A percentile compares a stretch with the other conserved stretches of the same genome.
Conservation (phyloP, 2,888 invertebrate species). For the Chrysina gloriosa region DNA sequence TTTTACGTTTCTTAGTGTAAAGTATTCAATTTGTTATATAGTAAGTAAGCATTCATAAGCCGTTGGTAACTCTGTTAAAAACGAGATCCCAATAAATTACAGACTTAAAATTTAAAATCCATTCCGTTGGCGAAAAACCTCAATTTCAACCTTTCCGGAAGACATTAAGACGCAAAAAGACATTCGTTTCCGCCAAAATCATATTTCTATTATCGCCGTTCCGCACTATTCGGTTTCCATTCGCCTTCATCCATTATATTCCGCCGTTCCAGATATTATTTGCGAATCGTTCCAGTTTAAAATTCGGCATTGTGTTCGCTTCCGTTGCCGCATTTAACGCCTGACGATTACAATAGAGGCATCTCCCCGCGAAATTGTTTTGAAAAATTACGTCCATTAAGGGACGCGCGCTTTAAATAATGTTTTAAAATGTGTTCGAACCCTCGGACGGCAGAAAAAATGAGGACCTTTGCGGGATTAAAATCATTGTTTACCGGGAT, state of each 20-base stretch:
- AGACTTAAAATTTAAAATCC: background rate
- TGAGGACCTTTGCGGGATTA: too few relatives aligned
- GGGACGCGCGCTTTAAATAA: slow-evolving; percentile 18
- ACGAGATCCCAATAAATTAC: too few relatives aligned
- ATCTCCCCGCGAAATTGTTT: slow-evolving; percentile 33
- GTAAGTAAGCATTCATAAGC: too few relatives aligned
- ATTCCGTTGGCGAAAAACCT: background rate
- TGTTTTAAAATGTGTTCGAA: slow-evolving; percentile 28
- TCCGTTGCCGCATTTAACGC: slow-evolving; percentile 6
- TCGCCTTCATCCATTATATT: slow-evolving; percentile 9
- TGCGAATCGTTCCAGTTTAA: slow-evolving; percentile 35
- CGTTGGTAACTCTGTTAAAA: too few relatives aligned
- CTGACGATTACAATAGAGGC: slow-evolving; percentile 13
- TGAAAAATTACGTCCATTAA: slow-evolving; percentile 37
- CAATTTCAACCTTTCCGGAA: background rate
- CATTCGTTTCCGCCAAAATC: background rate
- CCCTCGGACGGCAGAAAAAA: background rate
- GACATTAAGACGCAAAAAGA: slow-evolving; percentile 7
- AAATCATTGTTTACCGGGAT: too few relatives aligned
- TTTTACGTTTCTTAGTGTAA: too few relatives aligned
- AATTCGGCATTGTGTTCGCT: slow-evolving; percentile 32
- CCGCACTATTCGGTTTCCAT: slow-evolving; percentile 13
- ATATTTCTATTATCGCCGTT: slow-evolving; percentile 18
- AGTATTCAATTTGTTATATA: too few relatives aligned
- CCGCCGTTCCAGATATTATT: slow-evolving; percentile 25